These are phyloP conservation scores for Sitta europaea DNA, from an alignment of 2,113 vertebrate genomes.

Conservation along the genomic window DNA sequence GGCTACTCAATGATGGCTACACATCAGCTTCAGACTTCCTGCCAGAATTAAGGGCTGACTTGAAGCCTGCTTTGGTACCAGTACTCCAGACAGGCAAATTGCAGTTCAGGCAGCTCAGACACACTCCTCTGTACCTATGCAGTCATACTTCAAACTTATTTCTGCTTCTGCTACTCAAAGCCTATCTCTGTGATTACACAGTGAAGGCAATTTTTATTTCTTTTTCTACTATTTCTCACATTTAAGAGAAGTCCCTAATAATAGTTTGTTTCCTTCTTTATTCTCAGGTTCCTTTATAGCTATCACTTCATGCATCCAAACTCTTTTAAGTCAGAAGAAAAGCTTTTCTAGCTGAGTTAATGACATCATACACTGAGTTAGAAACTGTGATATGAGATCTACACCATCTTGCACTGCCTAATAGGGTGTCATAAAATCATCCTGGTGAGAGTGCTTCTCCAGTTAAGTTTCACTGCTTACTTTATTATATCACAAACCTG, in stretches of 20 bases:
- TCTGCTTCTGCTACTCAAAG: background rate
- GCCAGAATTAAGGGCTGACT: background rate
- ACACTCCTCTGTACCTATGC: background rate
- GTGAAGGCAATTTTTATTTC: background rate
- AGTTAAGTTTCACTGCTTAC: constrained; percentile 10
- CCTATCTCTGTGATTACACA: background rate
- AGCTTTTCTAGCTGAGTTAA: background rate
- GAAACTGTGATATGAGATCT: constrained; percentile 37
- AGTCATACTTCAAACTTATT: background rate
- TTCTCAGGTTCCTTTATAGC: background rate
- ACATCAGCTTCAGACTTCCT: background rate
- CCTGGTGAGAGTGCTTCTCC: background rate
- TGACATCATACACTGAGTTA: background rate
- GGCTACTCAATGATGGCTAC: background rate
- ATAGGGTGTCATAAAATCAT: constrained; percentile 7
- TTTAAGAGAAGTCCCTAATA: background rate
- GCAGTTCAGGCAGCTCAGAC: background rate
- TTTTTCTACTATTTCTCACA: background rate
- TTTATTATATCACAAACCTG: background rate
- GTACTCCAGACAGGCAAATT: background rate
- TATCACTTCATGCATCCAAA: background rate
- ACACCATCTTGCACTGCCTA: constrained; percentile 6
- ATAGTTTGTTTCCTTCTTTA: background rate
- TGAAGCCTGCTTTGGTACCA: background rate
- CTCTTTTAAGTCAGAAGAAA: background rate